Base-by-base conservation (phyloP, 92 coral and sea anemone species). In the Palythoa caribaeorum region DNA sequence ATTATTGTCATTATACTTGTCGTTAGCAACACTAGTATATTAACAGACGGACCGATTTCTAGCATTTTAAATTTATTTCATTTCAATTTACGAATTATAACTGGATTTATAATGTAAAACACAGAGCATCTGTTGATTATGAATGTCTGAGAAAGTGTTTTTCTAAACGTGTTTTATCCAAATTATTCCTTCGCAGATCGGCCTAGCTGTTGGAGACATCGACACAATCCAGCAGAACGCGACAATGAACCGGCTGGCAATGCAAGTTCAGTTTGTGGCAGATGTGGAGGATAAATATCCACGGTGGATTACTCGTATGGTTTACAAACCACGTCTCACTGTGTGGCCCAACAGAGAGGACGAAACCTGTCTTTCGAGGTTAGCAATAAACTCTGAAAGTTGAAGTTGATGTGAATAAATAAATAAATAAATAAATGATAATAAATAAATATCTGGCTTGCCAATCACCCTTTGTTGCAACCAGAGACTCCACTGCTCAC, bases 151-250 rank as follows among this genome's bases (percentile, higher is more conserved):
- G 50, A 44, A 44, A 0, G 50, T 44, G 7, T 0, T 21, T 71
- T 5, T 9, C 13, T 10, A 0, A 55, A 28, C 28, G 28, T 28
- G 28, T 21, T n/a, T 36, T 12, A 1, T 11, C 37, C 17, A 9
- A 38, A 48, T 47, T 2, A 65, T 81, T 47, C 6, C 21, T 65
- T 35, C 4, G 40, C 57, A 90, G 93, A 87, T 90, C 70, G 93
- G 93, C 83, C 86, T 91, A 47, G 91, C 93, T 17, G 91, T 91
- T 2, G 93, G 91, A 13, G 93, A 91, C 62, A 91, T 91, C 21
- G 93, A 91, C 52, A 84, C 93, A 39, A 91, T 91, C 15, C 93
- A 87, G 73, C 93, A 87, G 71, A 87, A 74, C 47, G 93, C 93
- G 20, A 13, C 76, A 54, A 81, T 81, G 76, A 81, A 81, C 63